phyloP scores from a whole-genome alignment of 2,113 vertebrate species.

The Eolophus roseicapilla region DNA sequence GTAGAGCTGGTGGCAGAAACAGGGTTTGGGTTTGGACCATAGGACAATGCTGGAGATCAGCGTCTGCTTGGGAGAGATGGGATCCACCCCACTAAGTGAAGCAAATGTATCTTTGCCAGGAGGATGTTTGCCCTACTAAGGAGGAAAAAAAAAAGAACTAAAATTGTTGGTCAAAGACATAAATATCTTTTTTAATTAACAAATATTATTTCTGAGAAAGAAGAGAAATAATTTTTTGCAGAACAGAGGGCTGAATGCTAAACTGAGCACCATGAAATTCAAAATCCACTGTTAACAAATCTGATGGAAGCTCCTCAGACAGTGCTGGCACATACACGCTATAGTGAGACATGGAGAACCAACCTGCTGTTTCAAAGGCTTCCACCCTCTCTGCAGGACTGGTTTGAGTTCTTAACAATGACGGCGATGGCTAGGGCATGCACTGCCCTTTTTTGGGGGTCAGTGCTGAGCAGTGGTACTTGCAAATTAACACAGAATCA shows the following conservation, averaged over 20 bases:
- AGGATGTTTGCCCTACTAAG: not conserved
- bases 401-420: not conserved
- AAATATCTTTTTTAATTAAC: not conserved
- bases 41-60: not conserved
- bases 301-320: not conserved
- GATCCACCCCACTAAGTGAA: not conserved
- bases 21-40: not conserved
- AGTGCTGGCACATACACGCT: rapidly evolving
- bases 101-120: not conserved
- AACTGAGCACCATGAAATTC: not conserved
- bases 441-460: not conserved
- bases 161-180: not conserved
- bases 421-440: too few relatives aligned
- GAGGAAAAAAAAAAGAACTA: not conserved
- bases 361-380: not conserved
- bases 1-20: not conserved
- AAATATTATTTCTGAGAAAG: not conserved
- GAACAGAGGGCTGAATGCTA: not conserved
- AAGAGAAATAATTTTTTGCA: not conserved
- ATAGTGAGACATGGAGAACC: not conserved
- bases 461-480: not conserved
- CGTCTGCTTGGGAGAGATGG: rapidly evolving
- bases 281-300: not conserved
- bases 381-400: not conserved
- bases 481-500: not conserved